These are phyloP conservation scores for Pinctada fucata DNA, from an alignment of 2,888 invertebrate genomes.

Conservation along the genomic window DNA sequence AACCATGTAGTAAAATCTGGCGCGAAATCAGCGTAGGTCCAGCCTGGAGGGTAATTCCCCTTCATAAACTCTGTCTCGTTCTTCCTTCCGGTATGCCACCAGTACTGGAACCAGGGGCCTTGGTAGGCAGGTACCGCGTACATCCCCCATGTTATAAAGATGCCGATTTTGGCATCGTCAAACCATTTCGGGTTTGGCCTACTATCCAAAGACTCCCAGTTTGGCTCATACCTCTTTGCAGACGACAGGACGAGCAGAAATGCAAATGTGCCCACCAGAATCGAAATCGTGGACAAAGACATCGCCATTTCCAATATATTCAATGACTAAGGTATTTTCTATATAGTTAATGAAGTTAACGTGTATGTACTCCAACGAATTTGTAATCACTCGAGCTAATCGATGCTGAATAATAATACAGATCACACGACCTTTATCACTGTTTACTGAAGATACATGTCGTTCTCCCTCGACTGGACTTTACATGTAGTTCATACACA, in stretches of 20 bases:
- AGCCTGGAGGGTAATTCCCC: conserved; percentile 87
- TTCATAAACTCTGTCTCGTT: conserved; percentile 83
- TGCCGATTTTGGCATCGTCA: conserved; percentile 76
- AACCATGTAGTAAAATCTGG: conserved; percentile 90
- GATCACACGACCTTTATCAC: too few relatives aligned
- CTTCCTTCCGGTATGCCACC: conserved; percentile 43
- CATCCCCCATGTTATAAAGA: conserved; percentile 32
- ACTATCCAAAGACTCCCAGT: conserved; percentile 25
- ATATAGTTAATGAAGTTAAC: too few relatives aligned
- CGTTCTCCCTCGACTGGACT: too few relatives aligned
- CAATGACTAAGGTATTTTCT: too few relatives aligned
- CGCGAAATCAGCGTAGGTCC: conserved; percentile 94
- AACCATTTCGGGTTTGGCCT: conserved; percentile 72
- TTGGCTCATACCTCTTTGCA: conserved; percentile 24
- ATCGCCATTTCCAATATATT: too few relatives aligned
- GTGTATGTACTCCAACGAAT: too few relatives aligned
- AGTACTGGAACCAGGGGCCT: conserved; percentile 30
- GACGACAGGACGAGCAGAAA: background rate
- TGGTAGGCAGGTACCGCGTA: conserved; percentile 61
- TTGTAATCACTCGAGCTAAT: too few relatives aligned
- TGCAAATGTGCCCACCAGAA: too few relatives aligned
- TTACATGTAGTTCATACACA: too few relatives aligned
- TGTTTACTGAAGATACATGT: too few relatives aligned
- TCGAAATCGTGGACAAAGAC: too few relatives aligned
- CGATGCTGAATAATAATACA: too few relatives aligned